Evolutionary conservation across 2,888 invertebrate genomes (phyloP).

Genomic region (Dendrolimus pini): DNA sequence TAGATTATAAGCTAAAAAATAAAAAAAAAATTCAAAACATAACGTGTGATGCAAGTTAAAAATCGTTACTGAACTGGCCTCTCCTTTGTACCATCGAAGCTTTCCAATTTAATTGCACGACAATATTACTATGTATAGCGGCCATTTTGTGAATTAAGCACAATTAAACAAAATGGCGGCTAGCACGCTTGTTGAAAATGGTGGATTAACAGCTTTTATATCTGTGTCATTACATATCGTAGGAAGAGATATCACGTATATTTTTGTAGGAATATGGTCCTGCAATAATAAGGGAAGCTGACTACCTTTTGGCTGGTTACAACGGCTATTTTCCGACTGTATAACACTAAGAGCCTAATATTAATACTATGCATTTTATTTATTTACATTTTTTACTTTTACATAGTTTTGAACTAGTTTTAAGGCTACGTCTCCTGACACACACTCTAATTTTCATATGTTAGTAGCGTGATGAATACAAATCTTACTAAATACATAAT

Average conservation of each 20-base stretch:
- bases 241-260: too few relatives aligned
- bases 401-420: slow-evolving; percentile 74
- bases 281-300: slow-evolving; percentile 26
- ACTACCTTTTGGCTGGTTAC: slow-evolving; percentile 41
- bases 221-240: too few relatives aligned
- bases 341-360: slow-evolving; percentile 51
- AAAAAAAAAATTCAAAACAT: too few relatives aligned
- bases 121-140: slow-evolving; percentile 8
- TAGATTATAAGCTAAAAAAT: too few relatives aligned
- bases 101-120: slow-evolving; percentile 3
- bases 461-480: slow-evolving; percentile 44
- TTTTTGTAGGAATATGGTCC: slow-evolving; percentile 6
- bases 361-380: slow-evolving; percentile 56
- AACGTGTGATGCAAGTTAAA: neutral
- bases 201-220: too few relatives aligned
- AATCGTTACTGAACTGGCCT: slow-evolving; percentile 11
- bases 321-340: slow-evolving; percentile 43
- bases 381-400: slow-evolving; percentile 61
- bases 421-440: slow-evolving; percentile 71
- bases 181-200: too few relatives aligned
- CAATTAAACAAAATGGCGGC: too few relatives aligned
- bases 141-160: slow-evolving; percentile 13
- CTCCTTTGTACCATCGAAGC: slow-evolving; percentile 48
- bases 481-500: slow-evolving; percentile 23
- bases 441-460: slow-evolving; percentile 43